Conservation (phyloP, 2,888 invertebrate genomes). For the Melolontha melolontha region DNA sequence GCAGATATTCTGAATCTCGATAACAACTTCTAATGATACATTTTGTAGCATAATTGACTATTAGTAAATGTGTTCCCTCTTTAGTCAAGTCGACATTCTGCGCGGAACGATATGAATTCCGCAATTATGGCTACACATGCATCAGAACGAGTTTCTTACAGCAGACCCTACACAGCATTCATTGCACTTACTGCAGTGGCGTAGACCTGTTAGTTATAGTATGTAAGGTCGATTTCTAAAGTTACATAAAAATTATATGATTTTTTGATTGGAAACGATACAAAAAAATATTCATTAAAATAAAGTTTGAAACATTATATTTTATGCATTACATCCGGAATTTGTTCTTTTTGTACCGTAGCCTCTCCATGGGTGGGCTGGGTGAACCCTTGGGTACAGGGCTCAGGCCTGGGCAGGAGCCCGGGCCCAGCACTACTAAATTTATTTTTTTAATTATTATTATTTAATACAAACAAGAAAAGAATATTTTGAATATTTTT, state of each 20-base stretch:
- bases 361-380: no score
- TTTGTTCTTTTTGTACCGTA: no score
- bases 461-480: no score
- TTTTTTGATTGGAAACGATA: no score
- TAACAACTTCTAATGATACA: conserved; percentile 42
- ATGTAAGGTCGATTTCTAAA: not conserved
- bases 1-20: conserved; percentile 31
- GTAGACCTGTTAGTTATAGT: conserved; percentile 12
- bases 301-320: no score
- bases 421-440: no score
- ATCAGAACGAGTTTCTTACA: conserved; percentile 41
- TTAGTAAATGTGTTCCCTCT: conserved; percentile 46
- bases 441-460: no score
- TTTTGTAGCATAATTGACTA: conserved; percentile 44
- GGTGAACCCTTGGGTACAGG: no score
- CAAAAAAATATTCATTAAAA: not conserved
- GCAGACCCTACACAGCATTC: conserved; percentile 1
- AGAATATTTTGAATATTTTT: no score
- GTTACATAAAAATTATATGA: no score
- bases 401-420: no score
- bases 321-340: no score
- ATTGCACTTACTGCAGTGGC: conserved; percentile 9
- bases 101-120: conserved; percentile 44
- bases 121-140: conserved; percentile 43
- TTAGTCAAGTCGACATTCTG: conserved; percentile 44